Conservation (phyloP, 37 sponge, comb jelly and placozoan species). For the Chondrosia reniformis region DNA sequence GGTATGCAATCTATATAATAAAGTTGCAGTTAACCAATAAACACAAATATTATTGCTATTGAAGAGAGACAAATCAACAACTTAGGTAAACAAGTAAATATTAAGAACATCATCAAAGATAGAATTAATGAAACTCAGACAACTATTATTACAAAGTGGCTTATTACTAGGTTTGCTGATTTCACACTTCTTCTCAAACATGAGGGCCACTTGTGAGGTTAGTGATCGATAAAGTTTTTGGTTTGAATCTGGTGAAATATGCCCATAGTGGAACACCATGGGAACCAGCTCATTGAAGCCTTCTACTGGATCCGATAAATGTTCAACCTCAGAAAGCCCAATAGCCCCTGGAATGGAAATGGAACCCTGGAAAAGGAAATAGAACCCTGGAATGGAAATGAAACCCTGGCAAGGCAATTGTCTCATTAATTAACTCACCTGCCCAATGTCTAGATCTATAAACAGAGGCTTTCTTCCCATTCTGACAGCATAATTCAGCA, state of each 20-base stretch:
- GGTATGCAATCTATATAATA: no score
- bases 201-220: conserved; percentile 50
- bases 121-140: not conserved
- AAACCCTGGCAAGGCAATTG: no score
- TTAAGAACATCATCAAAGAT: not conserved
- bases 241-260: conserved; percentile 63
- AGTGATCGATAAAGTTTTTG: conserved; percentile 71
- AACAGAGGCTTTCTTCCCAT: conserved; percentile 72
- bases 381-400: not conserved
- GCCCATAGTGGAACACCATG: conserved; percentile 85
- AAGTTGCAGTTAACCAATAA: no score
- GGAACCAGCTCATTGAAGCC: conserved; percentile 73
- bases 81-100: not conserved
- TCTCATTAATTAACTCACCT: conserved; percentile 54
- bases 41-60: no score
- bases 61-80: no score
- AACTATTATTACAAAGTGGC: no score
- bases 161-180: conserved; percentile 49
- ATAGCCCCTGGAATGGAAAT: conserved; percentile 79
- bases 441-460: conserved; percentile 92
- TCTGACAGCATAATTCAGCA: conserved; percentile 84
- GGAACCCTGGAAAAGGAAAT: conserved; percentile 26
- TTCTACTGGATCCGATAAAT: conserved; percentile 54
- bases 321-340: conserved; percentile 44
- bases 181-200: conserved; percentile 62